These are phyloP conservation scores for Terebella lapidaria DNA, from an alignment of 2,888 invertebrate genomes.

Conservation along the genomic window DNA sequence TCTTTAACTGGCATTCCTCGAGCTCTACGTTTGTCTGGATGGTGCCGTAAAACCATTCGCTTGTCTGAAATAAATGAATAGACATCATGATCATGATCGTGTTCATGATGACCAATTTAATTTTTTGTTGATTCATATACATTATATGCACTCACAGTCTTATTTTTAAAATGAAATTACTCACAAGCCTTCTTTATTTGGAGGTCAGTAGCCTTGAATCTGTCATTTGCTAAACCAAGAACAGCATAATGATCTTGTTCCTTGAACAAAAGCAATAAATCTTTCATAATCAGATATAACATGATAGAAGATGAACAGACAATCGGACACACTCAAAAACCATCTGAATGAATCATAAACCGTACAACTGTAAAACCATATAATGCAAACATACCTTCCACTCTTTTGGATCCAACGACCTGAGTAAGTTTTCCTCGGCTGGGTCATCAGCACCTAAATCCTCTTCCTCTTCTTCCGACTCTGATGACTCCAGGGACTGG, in stretches of 20 bases:
- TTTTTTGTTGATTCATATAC: neutral
- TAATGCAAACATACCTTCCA: slow-evolving; percentile 73
- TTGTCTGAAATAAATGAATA: slow-evolving; percentile 58
- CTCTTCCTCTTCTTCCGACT: slow-evolving; percentile 38
- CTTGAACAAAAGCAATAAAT: slow-evolving; percentile 40
- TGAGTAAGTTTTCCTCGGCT: slow-evolving; percentile 62
- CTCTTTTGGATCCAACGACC: slow-evolving; percentile 87
- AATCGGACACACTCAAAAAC: too few species aligned
- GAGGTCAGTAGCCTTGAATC: slow-evolving; percentile 83
- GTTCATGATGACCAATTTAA: neutral
- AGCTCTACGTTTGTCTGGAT: slow-evolving; percentile 91
- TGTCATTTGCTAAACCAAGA: slow-evolving; percentile 76
- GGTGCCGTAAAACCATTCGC: slow-evolving; percentile 85
- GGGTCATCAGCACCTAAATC: slow-evolving; percentile 38
- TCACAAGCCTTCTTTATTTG: slow-evolving; percentile 91
- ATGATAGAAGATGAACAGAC: too few species aligned
- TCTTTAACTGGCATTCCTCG: slow-evolving; percentile 77
- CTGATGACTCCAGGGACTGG: slow-evolving; percentile 36
- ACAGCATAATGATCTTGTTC: slow-evolving; percentile 97
- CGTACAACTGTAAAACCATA: too few species aligned
- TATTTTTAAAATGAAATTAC: slow-evolving; percentile 33
- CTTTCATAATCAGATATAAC: too few species aligned
- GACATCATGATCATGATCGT: neutral
- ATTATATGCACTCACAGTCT: neutral
- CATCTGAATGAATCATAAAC: too few species aligned